Evolutionary conservation across 2,797 vertebrate genomes (phyloP).

Genomic region (Sebastes flavidus): DNA sequence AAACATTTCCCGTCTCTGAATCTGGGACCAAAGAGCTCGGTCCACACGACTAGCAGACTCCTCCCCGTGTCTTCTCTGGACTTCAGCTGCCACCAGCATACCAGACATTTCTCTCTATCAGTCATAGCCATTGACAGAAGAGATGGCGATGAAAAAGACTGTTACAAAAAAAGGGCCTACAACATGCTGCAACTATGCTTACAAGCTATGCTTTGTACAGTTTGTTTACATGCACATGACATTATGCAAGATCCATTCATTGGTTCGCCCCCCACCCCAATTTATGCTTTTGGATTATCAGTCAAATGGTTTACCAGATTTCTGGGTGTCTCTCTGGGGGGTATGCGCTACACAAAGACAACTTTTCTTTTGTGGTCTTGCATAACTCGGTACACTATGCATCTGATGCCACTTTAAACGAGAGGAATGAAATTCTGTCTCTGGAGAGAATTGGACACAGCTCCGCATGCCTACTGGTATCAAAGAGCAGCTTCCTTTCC

Average conservation of each 20-base stretch:
- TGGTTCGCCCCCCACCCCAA: background rate
- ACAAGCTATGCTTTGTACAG: conserved; percentile 65
- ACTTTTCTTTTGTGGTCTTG: conserved; percentile 21
- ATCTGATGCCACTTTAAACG: conserved; percentile 58
- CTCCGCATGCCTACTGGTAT: conserved; percentile 54
- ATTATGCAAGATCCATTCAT: conserved; percentile 67
- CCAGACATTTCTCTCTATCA: conserved; percentile 69
- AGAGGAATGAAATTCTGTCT: conserved; percentile 42
- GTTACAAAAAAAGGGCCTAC: conserved; percentile 65
- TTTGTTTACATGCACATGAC: conserved; percentile 71
- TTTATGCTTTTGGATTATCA: conserved; percentile 17
- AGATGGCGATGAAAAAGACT: conserved; percentile 61
- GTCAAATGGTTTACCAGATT: conserved; percentile 31
- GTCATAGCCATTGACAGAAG: conserved; percentile 59
- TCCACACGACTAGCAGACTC: conserved; percentile 49
- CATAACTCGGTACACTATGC: conserved; percentile 59
- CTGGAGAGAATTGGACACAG: conserved; percentile 47
- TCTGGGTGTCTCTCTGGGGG: conserved; percentile 6
- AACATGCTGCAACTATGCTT: conserved; percentile 74
- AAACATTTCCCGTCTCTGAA: conserved; percentile 40
- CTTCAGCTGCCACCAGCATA: conserved; percentile 75
- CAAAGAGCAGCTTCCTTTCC: conserved; percentile 52
- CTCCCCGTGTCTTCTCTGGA: conserved; percentile 48
- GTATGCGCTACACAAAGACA: conserved; percentile 15
- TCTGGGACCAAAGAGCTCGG: conserved; percentile 69